A percentile compares a stretch with the other conserved stretches of the same genome.
Conservation (phyloP, 2,113 vertebrate species). For the Pitta sordida region DNA sequence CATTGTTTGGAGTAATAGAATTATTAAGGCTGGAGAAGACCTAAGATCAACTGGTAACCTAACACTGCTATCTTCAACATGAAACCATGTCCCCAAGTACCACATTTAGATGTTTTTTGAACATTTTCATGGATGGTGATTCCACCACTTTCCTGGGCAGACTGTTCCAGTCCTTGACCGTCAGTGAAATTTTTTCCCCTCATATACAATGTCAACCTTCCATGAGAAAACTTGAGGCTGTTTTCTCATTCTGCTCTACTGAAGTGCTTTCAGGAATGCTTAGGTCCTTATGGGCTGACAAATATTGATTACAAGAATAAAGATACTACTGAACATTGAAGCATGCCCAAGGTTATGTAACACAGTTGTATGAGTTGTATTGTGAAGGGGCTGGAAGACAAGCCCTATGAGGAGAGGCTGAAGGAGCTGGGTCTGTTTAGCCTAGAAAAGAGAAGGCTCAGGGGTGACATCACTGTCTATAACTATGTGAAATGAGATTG, state of each 20-base stretch:
- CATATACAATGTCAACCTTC: background rate
- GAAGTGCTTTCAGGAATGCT: background rate
- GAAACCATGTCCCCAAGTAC: background rate
- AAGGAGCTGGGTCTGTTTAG: no score
- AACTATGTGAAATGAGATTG: no score
- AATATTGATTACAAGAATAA: background rate
- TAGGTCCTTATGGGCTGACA: background rate
- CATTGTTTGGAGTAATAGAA: background rate
- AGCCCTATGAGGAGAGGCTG: no score
- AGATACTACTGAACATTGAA: background rate
- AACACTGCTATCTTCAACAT: rapidly evolving
- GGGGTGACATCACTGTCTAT: no score
- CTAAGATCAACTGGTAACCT: background rate
- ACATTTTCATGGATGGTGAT: background rate
- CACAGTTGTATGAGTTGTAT: background rate
- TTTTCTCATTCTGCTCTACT: background rate
- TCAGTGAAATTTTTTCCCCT: background rate
- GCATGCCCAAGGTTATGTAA: background rate
- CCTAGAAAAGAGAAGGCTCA: no score
- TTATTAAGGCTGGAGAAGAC: background rate
- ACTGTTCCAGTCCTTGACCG: background rate
- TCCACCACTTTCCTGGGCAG: background rate
- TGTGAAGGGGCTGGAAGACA: no score
- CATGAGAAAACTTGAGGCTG: background rate
- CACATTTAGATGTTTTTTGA: background rate